These are phyloP conservation scores for Ophiothrix spiculata DNA, from an alignment of 35 echinoderm and acorn worm species.

Conservation along the genomic window DNA sequence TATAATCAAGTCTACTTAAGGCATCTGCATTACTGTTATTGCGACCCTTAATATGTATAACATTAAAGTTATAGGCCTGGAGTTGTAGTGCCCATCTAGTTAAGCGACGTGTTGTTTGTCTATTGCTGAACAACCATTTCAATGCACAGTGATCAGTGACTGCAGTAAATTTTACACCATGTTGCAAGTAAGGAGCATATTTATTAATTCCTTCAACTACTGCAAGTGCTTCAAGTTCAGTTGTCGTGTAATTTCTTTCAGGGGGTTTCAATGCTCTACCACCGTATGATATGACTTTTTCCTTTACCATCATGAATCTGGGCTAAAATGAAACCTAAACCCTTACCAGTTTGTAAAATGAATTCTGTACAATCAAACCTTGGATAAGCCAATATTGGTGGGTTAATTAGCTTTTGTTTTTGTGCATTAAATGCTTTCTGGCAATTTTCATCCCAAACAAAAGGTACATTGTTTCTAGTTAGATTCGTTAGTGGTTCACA, in stretches of 20 bases:
- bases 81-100: background rate
- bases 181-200: conserved; percentile 15
- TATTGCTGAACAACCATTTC: background rate
- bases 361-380: background rate
- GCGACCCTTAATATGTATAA: conserved; percentile 4
- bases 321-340: background rate
- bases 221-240: conserved; percentile 22
- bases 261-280: conserved; percentile 15
- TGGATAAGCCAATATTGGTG: background rate
- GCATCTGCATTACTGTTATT: background rate
- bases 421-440: background rate
- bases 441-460: background rate
- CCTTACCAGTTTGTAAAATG: background rate
- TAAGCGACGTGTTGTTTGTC: background rate
- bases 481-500: no score
- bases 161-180: conserved; percentile 18
- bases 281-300: conserved; percentile 11
- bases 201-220: conserved; percentile 22
- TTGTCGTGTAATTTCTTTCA: conserved; percentile 26
- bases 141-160: conserved; percentile 14
- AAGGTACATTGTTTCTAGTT: background rate
- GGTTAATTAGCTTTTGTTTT: background rate
- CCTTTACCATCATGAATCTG: background rate
- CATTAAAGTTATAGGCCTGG: conserved; percentile 21
- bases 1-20: background rate